Evolutionary conservation across 2,888 invertebrate genomes (phyloP).

Genomic region (Heliconius charithonia): DNA sequence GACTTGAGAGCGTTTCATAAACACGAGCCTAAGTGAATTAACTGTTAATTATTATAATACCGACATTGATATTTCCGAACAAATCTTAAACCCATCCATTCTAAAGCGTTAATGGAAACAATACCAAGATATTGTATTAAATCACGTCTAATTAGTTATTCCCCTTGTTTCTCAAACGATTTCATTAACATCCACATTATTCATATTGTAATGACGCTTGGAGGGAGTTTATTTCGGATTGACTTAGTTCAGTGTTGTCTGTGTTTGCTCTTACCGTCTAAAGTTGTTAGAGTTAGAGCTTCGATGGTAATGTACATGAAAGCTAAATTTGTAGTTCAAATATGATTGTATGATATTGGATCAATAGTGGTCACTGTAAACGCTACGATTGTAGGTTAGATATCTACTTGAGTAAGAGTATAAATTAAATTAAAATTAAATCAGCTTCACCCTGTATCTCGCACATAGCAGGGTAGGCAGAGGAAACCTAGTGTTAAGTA

Average conservation of each 20-base stretch:
- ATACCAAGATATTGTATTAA: constrained; percentile 33
- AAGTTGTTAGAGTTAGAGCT: background rate
- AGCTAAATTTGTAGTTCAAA: background rate
- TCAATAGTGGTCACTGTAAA: background rate
- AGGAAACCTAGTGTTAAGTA: too few relatives aligned
- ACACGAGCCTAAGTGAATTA: background rate
- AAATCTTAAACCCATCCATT: constrained; percentile 19
- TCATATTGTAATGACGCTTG: constrained; percentile 25
- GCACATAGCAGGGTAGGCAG: too few relatives aligned
- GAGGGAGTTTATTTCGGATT: constrained; percentile 18
- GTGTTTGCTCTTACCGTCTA: constrained; percentile 4
- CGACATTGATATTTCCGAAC: constrained; percentile 19
- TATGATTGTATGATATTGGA: background rate
- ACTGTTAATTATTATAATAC: background rate
- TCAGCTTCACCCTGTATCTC: too few relatives aligned
- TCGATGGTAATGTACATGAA: background rate
- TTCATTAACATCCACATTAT: constrained; percentile 29
- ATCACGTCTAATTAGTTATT: constrained; percentile 29
- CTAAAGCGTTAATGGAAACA: constrained; percentile 2
- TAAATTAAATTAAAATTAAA: too few relatives aligned
- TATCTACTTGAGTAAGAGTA: too few relatives aligned
- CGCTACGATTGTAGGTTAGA: too few relatives aligned
- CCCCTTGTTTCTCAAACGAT: constrained; percentile 28
- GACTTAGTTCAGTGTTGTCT: constrained; percentile 4
- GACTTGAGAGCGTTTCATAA: too few relatives aligned